Percentiles rank a stretch among this genome's conserved stretches.
phyloP scores from a whole-genome alignment of 2,113 vertebrate genomes.

The Colinus virginianus region DNA sequence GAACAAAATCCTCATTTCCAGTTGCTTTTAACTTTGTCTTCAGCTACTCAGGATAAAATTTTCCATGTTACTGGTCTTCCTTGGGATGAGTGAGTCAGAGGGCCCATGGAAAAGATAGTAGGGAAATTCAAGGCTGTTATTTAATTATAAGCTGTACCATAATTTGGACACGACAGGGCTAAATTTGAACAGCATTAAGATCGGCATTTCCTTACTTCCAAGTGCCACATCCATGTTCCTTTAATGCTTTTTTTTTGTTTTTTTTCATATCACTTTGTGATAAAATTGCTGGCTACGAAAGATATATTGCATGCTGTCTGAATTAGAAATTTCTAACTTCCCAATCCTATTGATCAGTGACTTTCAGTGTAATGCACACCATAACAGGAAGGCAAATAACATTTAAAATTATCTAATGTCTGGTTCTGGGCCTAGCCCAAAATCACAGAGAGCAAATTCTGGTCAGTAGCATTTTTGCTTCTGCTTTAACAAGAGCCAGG shows the following conservation, averaged over 20 bases:
- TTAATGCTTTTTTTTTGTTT: not conserved
- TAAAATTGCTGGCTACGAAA: not conserved
- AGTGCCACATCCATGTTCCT: not conserved
- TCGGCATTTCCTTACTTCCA: not conserved
- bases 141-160: not conserved
- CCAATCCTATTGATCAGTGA: not conserved
- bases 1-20: not conserved
- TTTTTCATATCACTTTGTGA: not conserved
- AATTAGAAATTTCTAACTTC: not conserved
- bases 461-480: not conserved
- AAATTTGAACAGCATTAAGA: not conserved
- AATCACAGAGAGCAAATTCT: not conserved
- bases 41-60: not conserved
- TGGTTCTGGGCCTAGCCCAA: not conserved
- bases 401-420: not conserved
- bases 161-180: not conserved
- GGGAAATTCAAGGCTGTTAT: slow-evolving; percentile 37
- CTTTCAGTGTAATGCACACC: not conserved
- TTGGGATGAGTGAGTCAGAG: slow-evolving; percentile 28
- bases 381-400: not conserved
- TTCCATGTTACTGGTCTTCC: not conserved
- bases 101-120: slow-evolving; percentile 2
- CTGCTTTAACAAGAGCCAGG: not conserved
- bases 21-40: not conserved
- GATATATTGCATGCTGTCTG: not conserved